These are phyloP conservation scores for Drosophila seclusa DNA, from an alignment of 2,888 invertebrate genomes.

Conservation along the genomic window DNA sequence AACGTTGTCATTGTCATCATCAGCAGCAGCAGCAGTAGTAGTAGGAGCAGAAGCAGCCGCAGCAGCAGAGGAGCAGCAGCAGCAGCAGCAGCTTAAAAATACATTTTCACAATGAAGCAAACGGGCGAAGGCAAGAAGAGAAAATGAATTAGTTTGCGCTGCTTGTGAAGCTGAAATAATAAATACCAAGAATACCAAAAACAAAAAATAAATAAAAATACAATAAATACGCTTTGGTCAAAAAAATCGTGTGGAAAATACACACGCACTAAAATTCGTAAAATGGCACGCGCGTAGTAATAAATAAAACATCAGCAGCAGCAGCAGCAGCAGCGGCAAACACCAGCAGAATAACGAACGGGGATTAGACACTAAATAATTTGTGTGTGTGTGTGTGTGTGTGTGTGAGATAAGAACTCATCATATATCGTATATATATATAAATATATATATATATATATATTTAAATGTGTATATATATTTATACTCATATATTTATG, in stretches of 20 bases:
- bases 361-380: conserved; percentile 36
- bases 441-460: conserved; percentile 2
- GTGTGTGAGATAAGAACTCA: conserved; percentile 48
- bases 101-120: conserved; percentile 79
- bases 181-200: conserved; percentile 47
- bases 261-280: conserved; percentile 23
- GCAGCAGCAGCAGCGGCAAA: conserved; percentile 25
- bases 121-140: conserved; percentile 71
- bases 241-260: conserved; percentile 35
- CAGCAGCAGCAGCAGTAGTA: conserved; percentile 48
- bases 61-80: conserved; percentile 53
- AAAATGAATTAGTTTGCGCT: conserved; percentile 57
- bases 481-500: conserved; percentile 33
- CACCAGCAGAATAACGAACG: conserved; percentile 18
- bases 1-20: conserved; percentile 75
- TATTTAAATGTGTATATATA: neutral
- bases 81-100: conserved; percentile 76
- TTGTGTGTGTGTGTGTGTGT: conserved; percentile 14
- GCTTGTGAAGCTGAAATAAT: conserved; percentile 42
- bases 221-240: conserved; percentile 31
- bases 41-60: conserved; percentile 34
- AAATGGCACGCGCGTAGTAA: conserved; percentile 75
- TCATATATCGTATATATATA: conserved; percentile 23
- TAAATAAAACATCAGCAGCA: conserved; percentile 58
- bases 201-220: conserved; percentile 4